Conservation (phyloP, 2,888 invertebrate genomes). For the Eupithecia subumbrata region DNA sequence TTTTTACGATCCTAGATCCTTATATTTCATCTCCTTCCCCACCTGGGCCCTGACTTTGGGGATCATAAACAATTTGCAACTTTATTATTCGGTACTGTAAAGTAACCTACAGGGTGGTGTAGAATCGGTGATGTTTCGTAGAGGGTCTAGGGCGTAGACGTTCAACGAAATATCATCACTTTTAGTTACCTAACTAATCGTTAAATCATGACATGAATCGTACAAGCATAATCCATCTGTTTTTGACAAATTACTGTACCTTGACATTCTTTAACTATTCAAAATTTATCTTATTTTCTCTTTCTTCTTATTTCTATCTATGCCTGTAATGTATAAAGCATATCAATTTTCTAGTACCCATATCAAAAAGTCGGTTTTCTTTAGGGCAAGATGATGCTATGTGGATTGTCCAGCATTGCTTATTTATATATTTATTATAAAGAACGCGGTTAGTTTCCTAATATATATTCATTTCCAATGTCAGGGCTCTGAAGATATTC, state of each 20-base stretch:
- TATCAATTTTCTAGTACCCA: neutral
- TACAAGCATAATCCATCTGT: neutral
- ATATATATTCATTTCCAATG: neutral
- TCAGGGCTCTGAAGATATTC: neutral
- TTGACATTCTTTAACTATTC: neutral
- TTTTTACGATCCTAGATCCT: neutral
- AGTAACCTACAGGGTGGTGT: neutral
- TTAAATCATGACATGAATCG: too few species aligned
- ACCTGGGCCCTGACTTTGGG: neutral
- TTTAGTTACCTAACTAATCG: too few species aligned
- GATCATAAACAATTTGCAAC: neutral
- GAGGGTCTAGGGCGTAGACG: too few species aligned
- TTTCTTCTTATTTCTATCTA: neutral
- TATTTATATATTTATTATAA: neutral
- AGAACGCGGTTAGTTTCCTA: neutral
- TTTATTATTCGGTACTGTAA: neutral
- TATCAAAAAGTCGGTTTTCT: neutral
- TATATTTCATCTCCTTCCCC: neutral
- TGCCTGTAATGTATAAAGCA: neutral
- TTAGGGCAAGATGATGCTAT: neutral
- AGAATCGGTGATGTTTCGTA: neutral
- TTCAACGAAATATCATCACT: neutral
- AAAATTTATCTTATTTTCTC: too few species aligned
- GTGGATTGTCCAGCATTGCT: neutral
- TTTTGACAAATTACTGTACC: neutral